A percentile compares a stretch with the other conserved stretches of the same genome.
phyloP scores from a whole-genome alignment of 2,888 invertebrate species.

The Oligia fasciuncula region DNA sequence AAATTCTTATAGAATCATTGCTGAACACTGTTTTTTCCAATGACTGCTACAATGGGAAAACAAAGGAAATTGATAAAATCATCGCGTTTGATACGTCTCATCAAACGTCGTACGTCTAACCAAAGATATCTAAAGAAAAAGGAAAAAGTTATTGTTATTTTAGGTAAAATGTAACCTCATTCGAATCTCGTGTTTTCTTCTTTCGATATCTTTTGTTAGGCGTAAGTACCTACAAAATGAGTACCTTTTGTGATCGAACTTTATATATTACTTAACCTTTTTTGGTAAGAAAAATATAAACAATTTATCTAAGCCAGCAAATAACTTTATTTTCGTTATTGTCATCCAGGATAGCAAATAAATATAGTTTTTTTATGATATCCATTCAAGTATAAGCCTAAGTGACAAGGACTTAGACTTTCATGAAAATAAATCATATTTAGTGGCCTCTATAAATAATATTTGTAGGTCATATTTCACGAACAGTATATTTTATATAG shows the following conservation, averaged over 20 bases:
- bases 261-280: not conserved
- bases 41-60: not conserved
- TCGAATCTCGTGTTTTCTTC: not conserved
- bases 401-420: slow-evolving; percentile 5
- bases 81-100: not conserved
- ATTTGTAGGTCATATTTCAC: slow-evolving; percentile 14
- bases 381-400: slow-evolving; percentile 4
- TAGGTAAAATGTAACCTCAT: not conserved
- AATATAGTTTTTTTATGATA: slow-evolving; percentile 23
- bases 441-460: not conserved
- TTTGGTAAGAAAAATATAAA: not conserved
- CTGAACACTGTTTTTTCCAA: not conserved
- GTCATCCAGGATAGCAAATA: not conserved
- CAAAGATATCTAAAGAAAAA: not conserved
- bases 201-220: not conserved
- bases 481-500: slow-evolving; percentile 1
- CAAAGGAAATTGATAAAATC: not conserved
- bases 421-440: slow-evolving; percentile 32
- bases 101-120: not conserved
- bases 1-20: not conserved
- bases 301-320: not conserved
- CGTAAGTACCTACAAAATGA: not conserved
- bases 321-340: slow-evolving; percentile 30
- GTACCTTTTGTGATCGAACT: not conserved
- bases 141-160: not conserved